Evolutionary conservation across 2,113 vertebrate species (phyloP).

Genomic region (Tachysurus vachellii): DNA sequence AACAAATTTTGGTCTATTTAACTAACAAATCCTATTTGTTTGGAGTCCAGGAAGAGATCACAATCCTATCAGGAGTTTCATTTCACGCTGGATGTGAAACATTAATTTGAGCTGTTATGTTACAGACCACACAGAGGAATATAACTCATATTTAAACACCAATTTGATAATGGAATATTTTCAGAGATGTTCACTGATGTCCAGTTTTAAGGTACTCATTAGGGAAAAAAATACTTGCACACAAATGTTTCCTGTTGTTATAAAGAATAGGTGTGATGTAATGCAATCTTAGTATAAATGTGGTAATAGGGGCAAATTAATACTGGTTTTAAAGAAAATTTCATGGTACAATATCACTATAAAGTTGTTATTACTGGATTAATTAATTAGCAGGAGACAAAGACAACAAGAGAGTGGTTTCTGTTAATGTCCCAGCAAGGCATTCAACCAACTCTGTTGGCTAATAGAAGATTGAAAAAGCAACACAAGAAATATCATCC

Average conservation of each 20-base stretch:
- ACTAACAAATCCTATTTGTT: not conserved
- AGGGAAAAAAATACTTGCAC: not conserved
- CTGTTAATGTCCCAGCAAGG: not conserved
- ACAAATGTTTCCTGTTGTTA: not conserved
- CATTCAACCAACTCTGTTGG: not conserved
- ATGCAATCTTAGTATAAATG: not conserved
- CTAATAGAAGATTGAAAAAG: constrained; percentile 47
- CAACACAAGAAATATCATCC: constrained; percentile 60
- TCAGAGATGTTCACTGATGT: not conserved
- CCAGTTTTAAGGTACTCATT: not conserved
- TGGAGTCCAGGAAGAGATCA: constrained; percentile 2
- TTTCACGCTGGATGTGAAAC: constrained; percentile 6
- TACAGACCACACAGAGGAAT: constrained; percentile 41
- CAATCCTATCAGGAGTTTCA: constrained; percentile 28
- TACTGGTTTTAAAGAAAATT: not conserved
- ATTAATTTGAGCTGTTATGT: constrained; percentile 31
- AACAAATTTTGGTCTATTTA: not conserved
- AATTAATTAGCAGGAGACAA: not conserved
- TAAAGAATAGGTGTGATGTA: not conserved
- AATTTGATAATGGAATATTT: not conserved
- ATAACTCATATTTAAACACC: not conserved
- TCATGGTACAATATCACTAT: not conserved
- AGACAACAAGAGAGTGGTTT: not conserved
- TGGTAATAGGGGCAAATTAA: not conserved
- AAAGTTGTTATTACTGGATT: not conserved